Conservation (phyloP, 2,888 invertebrate genomes). For the Dasypogon diadema region DNA sequence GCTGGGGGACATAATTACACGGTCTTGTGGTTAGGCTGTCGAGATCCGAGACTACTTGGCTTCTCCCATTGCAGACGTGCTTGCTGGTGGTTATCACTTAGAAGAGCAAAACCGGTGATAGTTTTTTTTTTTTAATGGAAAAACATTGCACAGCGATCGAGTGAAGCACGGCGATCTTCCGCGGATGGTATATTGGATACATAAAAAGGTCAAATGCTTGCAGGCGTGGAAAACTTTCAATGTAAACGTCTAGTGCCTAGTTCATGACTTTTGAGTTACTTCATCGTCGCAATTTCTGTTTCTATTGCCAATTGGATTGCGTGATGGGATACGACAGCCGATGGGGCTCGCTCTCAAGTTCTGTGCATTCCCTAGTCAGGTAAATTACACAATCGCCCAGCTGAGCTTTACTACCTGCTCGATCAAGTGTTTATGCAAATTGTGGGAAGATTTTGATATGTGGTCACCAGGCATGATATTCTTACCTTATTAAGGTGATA, state of each 20-base stretch:
- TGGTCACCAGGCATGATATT: conserved; percentile 47
- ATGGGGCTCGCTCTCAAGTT: neutral
- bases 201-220: conserved; percentile 51
- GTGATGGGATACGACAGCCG: conserved; percentile 54
- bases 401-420: conserved; percentile 27
- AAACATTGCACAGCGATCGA: neutral
- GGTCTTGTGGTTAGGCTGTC: neutral
- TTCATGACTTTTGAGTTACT: conserved; percentile 50
- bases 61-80: conserved; percentile 11
- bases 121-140: conserved; percentile 5
- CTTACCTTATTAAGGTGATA: conserved; percentile 48
- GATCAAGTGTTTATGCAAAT: conserved; percentile 50
- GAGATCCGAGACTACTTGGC: conserved; percentile 18
- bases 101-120: conserved; percentile 9
- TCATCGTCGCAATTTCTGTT: conserved; percentile 40
- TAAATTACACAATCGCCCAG: conserved; percentile 42
- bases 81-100: neutral
- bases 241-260: conserved; percentile 43
- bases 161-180: conserved; percentile 13
- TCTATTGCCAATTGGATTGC: conserved; percentile 54
- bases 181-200: conserved; percentile 34
- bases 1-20: conserved; percentile 8
- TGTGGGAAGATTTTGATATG: conserved; percentile 53
- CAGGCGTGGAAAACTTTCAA: conserved; percentile 48
- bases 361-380: neutral